These are phyloP conservation scores for Stichodactyla mertensii DNA, from an alignment of 64 coral and sea anemone species.

Conservation along the genomic window DNA sequence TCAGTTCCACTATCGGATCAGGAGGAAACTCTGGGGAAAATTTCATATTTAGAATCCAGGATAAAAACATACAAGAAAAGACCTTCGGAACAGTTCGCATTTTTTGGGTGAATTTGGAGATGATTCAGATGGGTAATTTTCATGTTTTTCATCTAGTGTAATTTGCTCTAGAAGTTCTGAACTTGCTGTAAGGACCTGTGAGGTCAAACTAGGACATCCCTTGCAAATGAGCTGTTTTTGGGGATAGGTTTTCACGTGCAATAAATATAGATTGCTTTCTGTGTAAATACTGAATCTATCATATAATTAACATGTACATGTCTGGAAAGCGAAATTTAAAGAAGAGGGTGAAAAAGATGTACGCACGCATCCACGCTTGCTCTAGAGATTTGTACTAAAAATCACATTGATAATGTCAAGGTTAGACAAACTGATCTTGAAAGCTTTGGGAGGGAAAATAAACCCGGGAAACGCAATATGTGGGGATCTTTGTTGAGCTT, in stretches of 20 bases:
- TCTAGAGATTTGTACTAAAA: no score
- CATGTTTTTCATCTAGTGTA: neutral
- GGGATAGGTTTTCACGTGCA: neutral
- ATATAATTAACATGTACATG: no score
- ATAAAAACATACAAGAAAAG: neutral
- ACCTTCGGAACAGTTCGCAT: neutral
- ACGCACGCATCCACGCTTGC: no score
- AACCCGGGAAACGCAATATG: no score
- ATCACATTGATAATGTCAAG: no score
- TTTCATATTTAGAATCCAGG: no score
- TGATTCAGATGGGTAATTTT: neutral
- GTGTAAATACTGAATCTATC: neutral
- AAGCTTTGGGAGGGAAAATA: no score
- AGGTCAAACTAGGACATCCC: neutral
- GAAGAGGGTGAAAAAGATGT: no score
- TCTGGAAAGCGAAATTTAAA: no score
- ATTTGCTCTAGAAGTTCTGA: neutral
- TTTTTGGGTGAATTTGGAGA: neutral
- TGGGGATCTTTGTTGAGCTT: no score
- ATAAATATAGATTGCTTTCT: neutral
- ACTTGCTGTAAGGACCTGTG: neutral
- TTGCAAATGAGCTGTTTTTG: neutral
- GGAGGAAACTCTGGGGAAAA: no score
- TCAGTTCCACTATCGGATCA: neutral
- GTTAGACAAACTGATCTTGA: no score